phyloP scores from a whole-genome alignment of 2,113 vertebrate species.

The Pao palembangensis region DNA sequence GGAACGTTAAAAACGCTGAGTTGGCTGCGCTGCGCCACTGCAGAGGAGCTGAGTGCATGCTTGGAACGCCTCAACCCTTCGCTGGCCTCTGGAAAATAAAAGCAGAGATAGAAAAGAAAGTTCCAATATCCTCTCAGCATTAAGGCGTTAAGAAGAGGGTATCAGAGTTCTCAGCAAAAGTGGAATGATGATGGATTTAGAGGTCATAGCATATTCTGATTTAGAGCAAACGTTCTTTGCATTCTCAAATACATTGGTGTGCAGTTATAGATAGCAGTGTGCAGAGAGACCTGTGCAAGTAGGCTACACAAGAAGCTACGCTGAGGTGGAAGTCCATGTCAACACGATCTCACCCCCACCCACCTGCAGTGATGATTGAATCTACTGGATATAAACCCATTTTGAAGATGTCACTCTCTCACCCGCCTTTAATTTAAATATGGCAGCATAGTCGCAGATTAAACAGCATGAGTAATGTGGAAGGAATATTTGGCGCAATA shows the following conservation, averaged over 20 bases:
- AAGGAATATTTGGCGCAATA: no score
- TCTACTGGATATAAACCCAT: constrained; percentile 24
- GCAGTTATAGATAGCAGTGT: background rate
- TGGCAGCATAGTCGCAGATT: no score
- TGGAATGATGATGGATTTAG: background rate
- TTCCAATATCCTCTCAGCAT: constrained; percentile 5
- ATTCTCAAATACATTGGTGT: background rate
- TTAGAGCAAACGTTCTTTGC: background rate
- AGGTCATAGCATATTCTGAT: background rate
- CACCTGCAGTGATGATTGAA: constrained; percentile 32
- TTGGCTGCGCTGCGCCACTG: constrained; percentile 16
- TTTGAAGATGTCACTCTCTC: constrained; percentile 1
- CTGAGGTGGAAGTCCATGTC: constrained; percentile 21
- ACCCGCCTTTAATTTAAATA: no score
- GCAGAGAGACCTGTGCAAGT: constrained; percentile 17
- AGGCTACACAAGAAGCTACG: background rate
- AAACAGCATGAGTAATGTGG: no score
- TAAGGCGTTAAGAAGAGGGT: background rate
- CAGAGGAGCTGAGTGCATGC: constrained; percentile 16
- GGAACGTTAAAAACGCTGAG: constrained; percentile 34
- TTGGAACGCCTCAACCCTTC: constrained; percentile 26
- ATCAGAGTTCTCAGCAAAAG: constrained; percentile 3
- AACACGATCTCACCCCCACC: constrained; percentile 45
- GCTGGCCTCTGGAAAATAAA: constrained; percentile 31
- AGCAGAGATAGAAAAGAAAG: constrained; percentile 2